Base-by-base conservation (phyloP, 2,113 vertebrate species). In the Carettochelys insculpta region DNA sequence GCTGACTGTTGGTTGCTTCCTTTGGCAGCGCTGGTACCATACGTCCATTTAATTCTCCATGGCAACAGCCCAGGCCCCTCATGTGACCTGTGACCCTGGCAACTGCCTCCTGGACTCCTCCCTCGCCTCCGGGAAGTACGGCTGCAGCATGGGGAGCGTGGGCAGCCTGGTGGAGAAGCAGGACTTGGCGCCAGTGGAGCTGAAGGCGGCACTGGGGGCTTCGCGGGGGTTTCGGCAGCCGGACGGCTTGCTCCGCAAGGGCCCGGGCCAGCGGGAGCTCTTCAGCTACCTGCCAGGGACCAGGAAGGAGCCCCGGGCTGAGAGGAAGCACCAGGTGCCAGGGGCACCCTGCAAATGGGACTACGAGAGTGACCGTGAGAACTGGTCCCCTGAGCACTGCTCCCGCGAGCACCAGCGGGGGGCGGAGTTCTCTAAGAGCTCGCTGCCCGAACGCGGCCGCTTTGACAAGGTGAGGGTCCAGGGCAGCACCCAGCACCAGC, bases 91-190 rank as follows among this genome's bases (percentile, higher is more conserved):
- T 96, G 97, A 98, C 94, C 96, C 97, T 4, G 97, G 96, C 97
- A 98, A 98, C 91, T 98, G 94, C 73, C 95, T 98, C 96, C 95
- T 97, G 16, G 75, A 96, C 95, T 93, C 97, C 84, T 97, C 96
- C 94, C 87, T 97, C 82, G 95, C 96, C 41, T 97, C 97, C 1
- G 52, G 85, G 25, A 95, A 97, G 1, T 92, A 96, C 14, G 95
- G 95, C 77, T 97, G 98, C 97, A 97, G 96, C 96, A 99, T 99
- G 99, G 99, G 99, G 95, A 99, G 99, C 4, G 99, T 99, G 89
- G 98, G 99, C 94, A 99, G 99, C 95, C 98, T 99, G 93, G 98
- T 99, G 94, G 99, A 99, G 97, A 98, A 98, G 91, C 98, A 99
- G 20, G 99, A 99, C 45, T 96, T 98, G 58, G 98, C 98, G 31